Evolutionary conservation across 2,797 vertebrate species (phyloP), one percentile per base, ranked within the genome.

Genomic region (Poeciliopsis infans): DNA sequence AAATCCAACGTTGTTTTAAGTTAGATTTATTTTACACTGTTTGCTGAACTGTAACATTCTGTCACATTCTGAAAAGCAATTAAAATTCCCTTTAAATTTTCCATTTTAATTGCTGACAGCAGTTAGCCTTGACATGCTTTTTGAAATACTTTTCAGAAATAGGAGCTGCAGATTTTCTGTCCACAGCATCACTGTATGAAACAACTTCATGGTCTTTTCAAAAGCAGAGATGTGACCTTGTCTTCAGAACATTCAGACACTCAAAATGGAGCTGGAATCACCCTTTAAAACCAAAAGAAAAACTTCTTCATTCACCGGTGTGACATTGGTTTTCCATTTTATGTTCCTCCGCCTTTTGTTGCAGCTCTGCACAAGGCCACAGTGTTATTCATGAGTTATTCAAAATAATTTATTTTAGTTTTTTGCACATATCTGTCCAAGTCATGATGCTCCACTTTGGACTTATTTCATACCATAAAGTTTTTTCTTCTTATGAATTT

Each of bases 201-300:
- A 92, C 88, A 92, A 83, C 89, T 87, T 81, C 79, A 87, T 71
- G 49, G 73, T 88, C 88, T 89, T 85, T 93, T 93, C 85, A 90
- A 57, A 85, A 61, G 69, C 81, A 61, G 79, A 89, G 79, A 72
- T 45, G 18, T 39, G 87, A 92, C 91, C 89, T 92, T 92, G 88
- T 88, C 74, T 86, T 86, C 80, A 47, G 1, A 77, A 79, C 82
- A 84, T 87, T 82, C 31, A 76, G 79, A 88, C 82, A 85, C 84
- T 89, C 79, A 84, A 87, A 91, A 87, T 91, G 80, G 64, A 81
- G 72, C 84, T 61, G 78, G 87, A 92, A 84, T 89, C 47, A 8
- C 78, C 83, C 84, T 77, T 69, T 76, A 89, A 90, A 91, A 85
- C 86, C 78, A 87, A 88, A 89, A 71, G 80, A 73, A 89, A 87